Conservation (phyloP, 2,888 invertebrate genomes). For the Brachylomia viminalis region DNA sequence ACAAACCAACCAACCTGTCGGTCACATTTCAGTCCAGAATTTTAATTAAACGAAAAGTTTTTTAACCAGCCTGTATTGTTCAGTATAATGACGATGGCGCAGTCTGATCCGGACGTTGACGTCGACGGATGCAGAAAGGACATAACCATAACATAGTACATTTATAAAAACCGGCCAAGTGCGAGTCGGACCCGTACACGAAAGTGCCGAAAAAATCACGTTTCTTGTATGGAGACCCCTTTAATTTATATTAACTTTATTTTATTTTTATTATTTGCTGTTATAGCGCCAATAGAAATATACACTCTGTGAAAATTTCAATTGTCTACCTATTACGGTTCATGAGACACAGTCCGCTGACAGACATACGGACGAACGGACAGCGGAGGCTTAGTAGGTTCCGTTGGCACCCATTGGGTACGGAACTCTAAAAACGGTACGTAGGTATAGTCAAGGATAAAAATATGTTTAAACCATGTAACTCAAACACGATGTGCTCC, state of each 20-base stretch:
- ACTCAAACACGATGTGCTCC: background rate
- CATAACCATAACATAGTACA: background rate
- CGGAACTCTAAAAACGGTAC: background rate
- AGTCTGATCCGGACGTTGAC: background rate
- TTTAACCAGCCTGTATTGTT: background rate
- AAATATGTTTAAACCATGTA: background rate
- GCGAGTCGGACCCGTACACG: too few species aligned
- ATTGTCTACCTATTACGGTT: too few species aligned
- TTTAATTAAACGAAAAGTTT: constrained; percentile 9
- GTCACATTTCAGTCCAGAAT: background rate
- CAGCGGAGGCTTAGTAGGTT: too few species aligned
- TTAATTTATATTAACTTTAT: too few species aligned
- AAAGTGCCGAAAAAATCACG: too few species aligned
- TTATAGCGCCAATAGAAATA: too few species aligned
- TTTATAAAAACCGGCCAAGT: background rate
- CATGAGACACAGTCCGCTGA: too few species aligned
- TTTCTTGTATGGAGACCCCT: too few species aligned
- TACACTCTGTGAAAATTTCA: too few species aligned
- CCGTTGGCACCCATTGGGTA: too few species aligned
- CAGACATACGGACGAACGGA: too few species aligned
- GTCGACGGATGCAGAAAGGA: background rate
- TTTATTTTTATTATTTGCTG: too few species aligned
- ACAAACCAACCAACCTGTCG: background rate
- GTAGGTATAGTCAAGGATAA: background rate
- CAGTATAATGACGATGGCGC: background rate